Evolutionary conservation across 2,888 invertebrate species (phyloP), one percentile per base, ranked within the genome.

Genomic region (Eristalis tenax): DNA sequence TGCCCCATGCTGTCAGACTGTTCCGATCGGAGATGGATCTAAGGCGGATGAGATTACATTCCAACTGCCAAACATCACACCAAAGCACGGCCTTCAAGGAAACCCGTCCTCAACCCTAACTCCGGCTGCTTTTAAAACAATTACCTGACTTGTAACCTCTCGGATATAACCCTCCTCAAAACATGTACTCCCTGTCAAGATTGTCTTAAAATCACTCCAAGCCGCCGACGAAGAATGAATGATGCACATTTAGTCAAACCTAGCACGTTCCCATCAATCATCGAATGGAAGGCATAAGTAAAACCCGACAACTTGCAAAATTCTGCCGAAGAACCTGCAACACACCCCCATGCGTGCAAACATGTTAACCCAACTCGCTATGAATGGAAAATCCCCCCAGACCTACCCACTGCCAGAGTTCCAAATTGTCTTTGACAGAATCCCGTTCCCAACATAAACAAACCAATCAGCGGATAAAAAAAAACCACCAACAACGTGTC

Each of bases 391-490:
- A 84, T 66, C 11, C 18, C 28, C 40, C n/a, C 64, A 64, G 40
- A 56, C 40, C 22, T n/a, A 32, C 75, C 28, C 40, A 4, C 18
- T 40, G 64, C 22, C 56, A 68, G 77, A 77, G 43, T 43, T 83
- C 70, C 71, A 75, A 83, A 83, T 73, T 79, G 68, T 68, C 83
- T 76, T 66, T 63, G 63, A 64, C 63, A 64, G 38, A 77, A 43
- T 74, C 64, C 71, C 56, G 59, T 76, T 64, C 23, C 64, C 50
- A 87, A 80, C 65, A 83, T 87, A 87, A 87, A 87, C 87, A 87
- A 80, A 80, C 73, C 83, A 78, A 83, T 86, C 83, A 82, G 65
- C 35, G 28, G 64, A 43, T 22, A 78, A 70, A 71, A 75, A 56
- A 70, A 43, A n/a, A 28, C 10, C 22, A 57, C n/a, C 43, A 43